A percentile compares a stretch with the other conserved stretches of the same genome.
These are phyloP conservation scores for Halcyon badia DNA, from an alignment of 2,797 vertebrate genomes.

Conservation along the genomic window DNA sequence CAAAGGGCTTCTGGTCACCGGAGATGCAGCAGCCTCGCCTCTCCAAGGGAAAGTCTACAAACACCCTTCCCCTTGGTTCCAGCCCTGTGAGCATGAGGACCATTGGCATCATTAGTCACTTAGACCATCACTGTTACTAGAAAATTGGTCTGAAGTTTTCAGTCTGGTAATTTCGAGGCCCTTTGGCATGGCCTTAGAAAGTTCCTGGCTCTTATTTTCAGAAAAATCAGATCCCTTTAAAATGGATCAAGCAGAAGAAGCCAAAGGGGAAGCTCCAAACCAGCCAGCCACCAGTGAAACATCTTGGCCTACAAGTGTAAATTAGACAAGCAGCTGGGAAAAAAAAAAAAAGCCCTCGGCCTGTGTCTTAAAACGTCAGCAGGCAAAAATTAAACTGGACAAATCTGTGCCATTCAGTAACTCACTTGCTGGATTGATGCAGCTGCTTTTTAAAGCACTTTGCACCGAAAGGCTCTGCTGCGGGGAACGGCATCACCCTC, in stretches of 20 bases:
- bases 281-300: background rate
- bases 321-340: background rate
- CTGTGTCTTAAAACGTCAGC: background rate
- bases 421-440: background rate
- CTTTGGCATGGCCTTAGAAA: background rate
- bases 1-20: background rate
- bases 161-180: background rate
- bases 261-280: no score
- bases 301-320: background rate
- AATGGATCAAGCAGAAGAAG: background rate
- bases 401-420: background rate
- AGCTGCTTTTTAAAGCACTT: background rate
- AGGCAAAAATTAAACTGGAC: background rate
- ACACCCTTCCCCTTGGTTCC: background rate
- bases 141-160: background rate
- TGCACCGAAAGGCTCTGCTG: background rate
- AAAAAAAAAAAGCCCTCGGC: background rate
- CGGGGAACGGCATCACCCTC: background rate
- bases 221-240: background rate
- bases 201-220: background rate
- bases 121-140: rapidly evolving
- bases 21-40: background rate
- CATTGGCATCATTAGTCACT: background rate
- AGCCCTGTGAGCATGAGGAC: rapidly evolving
- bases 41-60: background rate